Evolutionary conservation across 2,888 invertebrate genomes (phyloP).

Genomic region (Steinernema carpocapsae): DNA sequence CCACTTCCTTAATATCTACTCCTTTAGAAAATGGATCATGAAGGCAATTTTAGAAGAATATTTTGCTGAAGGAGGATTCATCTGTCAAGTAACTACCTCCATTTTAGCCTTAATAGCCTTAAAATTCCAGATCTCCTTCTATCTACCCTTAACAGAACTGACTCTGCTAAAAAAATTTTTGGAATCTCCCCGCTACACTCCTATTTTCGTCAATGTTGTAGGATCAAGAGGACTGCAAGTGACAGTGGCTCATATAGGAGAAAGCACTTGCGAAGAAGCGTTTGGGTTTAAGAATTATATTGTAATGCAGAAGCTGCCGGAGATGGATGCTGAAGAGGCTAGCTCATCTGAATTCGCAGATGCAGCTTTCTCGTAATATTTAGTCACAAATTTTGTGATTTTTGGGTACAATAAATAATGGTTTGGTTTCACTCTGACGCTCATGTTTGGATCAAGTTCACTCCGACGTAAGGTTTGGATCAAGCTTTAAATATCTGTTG

Average conservation of each 20-base stretch:
- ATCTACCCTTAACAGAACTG: neutral
- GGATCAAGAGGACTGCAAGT: neutral
- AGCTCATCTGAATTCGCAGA: neutral
- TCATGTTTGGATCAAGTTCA: too few species aligned
- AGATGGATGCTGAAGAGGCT: neutral
- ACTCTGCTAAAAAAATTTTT: neutral
- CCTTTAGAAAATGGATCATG: neutral
- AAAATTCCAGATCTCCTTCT: conserved; percentile 3
- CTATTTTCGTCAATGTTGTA: neutral
- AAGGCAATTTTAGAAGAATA: neutral
- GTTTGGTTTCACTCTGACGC: too few species aligned
- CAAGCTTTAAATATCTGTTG: too few species aligned
- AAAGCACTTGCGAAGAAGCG: neutral
- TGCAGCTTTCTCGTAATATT: too few species aligned
- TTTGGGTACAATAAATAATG: too few species aligned
- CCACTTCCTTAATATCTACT: neutral
- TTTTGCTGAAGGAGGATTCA: neutral
- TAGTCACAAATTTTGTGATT: too few species aligned
- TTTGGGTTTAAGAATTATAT: neutral
- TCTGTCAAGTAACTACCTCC: neutral
- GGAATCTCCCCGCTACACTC: neutral
- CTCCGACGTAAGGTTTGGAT: too few species aligned
- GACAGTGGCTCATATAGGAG: neutral
- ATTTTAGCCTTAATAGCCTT: neutral
- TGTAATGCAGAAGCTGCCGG: conserved; percentile 6